These are phyloP conservation scores for Silurus aristotelis DNA, from an alignment of 2,797 vertebrate species.

Conservation along the genomic window DNA sequence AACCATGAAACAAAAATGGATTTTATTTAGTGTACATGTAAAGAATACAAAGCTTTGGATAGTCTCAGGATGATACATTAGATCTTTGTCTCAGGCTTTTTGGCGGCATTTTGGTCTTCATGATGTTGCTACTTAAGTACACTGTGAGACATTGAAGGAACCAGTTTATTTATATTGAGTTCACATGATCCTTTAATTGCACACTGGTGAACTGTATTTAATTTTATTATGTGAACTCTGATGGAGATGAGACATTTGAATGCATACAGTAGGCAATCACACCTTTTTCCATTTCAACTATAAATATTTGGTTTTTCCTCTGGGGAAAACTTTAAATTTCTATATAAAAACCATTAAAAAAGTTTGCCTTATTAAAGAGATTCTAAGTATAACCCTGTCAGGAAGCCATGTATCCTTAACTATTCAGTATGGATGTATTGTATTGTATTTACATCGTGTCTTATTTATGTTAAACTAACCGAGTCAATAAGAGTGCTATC, in stretches of 20 bases:
- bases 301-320: background rate
- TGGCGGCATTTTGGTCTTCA: background rate
- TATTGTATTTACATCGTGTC: background rate
- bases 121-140: background rate
- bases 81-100: background rate
- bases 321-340: background rate
- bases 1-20: background rate
- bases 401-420: background rate
- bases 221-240: background rate
- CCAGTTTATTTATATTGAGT: background rate
- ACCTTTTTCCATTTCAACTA: background rate
- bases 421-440: background rate
- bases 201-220: background rate
- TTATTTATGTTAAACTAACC: background rate
- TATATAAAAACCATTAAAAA: background rate
- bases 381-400: background rate
- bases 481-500: background rate
- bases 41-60: background rate
- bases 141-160: background rate
- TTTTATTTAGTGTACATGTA: background rate
- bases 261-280: background rate
- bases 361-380: background rate
- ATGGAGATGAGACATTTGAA: background rate
- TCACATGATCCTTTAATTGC: background rate
- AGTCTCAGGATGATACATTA: background rate